These are phyloP conservation scores for Hippoglossus stenolepis DNA, from an alignment of 2,113 vertebrate genomes.

Conservation along the genomic window DNA sequence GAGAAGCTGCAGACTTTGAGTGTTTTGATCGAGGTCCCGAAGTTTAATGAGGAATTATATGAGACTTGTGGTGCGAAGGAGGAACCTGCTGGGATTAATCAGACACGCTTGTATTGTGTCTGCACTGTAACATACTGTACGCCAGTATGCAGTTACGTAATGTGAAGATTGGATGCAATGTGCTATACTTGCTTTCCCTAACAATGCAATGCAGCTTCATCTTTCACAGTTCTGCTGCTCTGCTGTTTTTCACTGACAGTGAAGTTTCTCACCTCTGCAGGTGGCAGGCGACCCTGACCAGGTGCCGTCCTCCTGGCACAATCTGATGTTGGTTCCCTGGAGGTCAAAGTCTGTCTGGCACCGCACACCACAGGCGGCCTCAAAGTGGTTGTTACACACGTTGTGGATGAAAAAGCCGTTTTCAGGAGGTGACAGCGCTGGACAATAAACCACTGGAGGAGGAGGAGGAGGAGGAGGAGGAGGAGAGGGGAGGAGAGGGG, in stretches of 20 bases:
- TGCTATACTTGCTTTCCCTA: background rate
- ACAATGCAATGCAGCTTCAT: background rate
- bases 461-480: background rate
- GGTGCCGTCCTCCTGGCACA: conserved; percentile 91
- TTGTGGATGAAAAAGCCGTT: conserved; percentile 96
- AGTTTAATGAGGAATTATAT: conserved; percentile 52
- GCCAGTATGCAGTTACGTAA: background rate
- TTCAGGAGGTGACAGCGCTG: conserved; percentile 88
- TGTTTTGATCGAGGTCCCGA: conserved; percentile 45
- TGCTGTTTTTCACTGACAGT: no score
- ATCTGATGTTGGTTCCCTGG: conserved; percentile 89
- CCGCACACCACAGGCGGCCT: conserved; percentile 93
- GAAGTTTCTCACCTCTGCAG: conserved; percentile 87
- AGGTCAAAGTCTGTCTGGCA: conserved; percentile 93
- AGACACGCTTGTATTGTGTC: conserved; percentile 2
- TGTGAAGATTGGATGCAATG: background rate
- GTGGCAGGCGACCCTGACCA: conserved; percentile 91
- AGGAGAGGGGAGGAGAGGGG: no score
- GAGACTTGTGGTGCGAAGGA: conserved; percentile 45
- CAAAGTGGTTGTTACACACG: conserved; percentile 93
- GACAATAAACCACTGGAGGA: conserved; percentile 88
- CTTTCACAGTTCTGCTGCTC: no score
- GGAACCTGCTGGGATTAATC: conserved; percentile 40
- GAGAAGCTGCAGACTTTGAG: conserved; percentile 6
- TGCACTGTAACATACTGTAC: background rate